Conservation (phyloP, 1,140 invertebrate genomes). For the Rhagoletis pomonella region DNA sequence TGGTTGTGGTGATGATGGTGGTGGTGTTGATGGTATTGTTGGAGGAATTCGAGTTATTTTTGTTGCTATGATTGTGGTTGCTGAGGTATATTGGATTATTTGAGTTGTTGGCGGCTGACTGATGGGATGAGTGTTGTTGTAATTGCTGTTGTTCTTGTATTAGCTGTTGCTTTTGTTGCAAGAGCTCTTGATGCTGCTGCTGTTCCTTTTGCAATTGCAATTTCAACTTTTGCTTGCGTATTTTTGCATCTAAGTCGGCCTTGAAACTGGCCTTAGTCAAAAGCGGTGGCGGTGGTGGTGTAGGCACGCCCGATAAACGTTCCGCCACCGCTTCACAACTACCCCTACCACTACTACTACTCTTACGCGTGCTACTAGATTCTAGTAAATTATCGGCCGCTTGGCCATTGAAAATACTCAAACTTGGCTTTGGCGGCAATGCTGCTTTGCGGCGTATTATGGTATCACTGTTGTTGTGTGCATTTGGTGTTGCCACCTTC, state of each 20-base stretch:
- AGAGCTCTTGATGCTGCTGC: slow-evolving; percentile 56
- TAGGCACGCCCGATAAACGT: slow-evolving; percentile 49
- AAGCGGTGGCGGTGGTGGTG: slow-evolving; percentile 64
- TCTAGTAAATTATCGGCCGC: slow-evolving; percentile 24
- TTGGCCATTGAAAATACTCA: slow-evolving; percentile 67
- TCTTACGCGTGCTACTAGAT: slow-evolving; percentile 55
- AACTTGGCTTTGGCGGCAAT: slow-evolving; percentile 67
- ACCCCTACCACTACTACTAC: slow-evolving; percentile 50
- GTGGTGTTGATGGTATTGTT: slow-evolving; percentile 29
- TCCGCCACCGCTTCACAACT: slow-evolving; percentile 26
- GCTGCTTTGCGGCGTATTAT: slow-evolving; percentile 61
- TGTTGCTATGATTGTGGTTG: slow-evolving; percentile 61
- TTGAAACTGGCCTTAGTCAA: slow-evolving; percentile 70
- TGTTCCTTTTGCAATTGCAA: slow-evolving; percentile 67
- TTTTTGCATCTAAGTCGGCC: slow-evolving; percentile 71
- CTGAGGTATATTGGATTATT: slow-evolving; percentile 54
- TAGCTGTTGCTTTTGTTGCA: slow-evolving; percentile 60
- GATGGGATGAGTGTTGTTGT: slow-evolving; percentile 46
- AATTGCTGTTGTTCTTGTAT: slow-evolving; percentile 58
- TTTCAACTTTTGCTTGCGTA: slow-evolving; percentile 69
- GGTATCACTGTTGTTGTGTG: slow-evolving; percentile 59
- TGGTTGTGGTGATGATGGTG: slow-evolving; percentile 22
- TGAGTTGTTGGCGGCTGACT: slow-evolving; percentile 45
- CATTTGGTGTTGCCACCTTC: slow-evolving; percentile 55
- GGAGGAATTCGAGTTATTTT: slow-evolving; percentile 59